A percentile compares a stretch with the other conserved stretches of the same genome.
Evolutionary conservation across 2,888 invertebrate species (phyloP).

Genomic region (Protonemura montana): DNA sequence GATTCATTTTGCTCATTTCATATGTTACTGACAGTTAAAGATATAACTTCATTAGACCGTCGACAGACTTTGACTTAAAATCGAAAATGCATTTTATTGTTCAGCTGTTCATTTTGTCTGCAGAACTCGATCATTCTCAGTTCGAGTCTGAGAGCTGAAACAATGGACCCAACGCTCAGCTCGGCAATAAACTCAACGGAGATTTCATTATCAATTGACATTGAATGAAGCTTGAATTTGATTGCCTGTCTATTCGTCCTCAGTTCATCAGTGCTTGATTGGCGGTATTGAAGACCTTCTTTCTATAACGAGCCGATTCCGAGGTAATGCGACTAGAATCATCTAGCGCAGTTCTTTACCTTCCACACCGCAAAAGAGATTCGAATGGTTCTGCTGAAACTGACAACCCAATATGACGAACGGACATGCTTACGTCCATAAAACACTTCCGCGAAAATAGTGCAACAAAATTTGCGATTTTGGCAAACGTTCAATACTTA

Average conservation of each 20-base stretch:
- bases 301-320: not conserved
- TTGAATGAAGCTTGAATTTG: constrained; percentile 17
- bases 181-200: not conserved
- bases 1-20: not conserved
- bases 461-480: not conserved
- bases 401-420: not conserved
- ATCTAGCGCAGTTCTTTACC: not conserved
- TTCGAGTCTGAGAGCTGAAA: not conserved
- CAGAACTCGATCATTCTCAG: not conserved
- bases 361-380: constrained; percentile 4
- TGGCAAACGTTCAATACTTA: not conserved
- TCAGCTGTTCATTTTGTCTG: not conserved
- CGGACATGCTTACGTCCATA: not conserved
- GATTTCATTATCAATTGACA: constrained; percentile 14
- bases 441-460: not conserved
- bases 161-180: not conserved
- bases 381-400: constrained; percentile 15
- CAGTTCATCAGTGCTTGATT: constrained; percentile 33
- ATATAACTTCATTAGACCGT: not conserved
- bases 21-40: not conserved
- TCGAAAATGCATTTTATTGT: constrained; percentile 7
- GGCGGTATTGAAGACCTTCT: constrained; percentile 33
- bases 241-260: constrained; percentile 27
- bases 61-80: not conserved
- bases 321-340: constrained; percentile 15